Conservation (phyloP, 2,113 vertebrate species). For the Choloepus hoffmanni region DNA sequence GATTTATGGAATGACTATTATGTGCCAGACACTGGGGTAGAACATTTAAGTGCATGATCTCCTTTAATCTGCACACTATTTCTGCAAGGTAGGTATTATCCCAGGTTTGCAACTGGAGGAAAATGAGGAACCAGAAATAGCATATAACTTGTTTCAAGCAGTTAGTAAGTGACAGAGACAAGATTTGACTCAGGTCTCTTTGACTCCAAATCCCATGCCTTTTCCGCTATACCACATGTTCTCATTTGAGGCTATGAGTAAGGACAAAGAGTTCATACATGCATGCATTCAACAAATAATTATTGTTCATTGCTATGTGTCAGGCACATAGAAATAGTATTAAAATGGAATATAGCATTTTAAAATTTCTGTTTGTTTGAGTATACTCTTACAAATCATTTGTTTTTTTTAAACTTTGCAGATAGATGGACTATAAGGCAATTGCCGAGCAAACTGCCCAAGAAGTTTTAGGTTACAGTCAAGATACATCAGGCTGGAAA, state of each 20-base stretch:
- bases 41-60: not conserved
- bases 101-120: constrained; percentile 7
- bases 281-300: not conserved
- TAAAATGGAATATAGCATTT: constrained; percentile 33
- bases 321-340: not conserved
- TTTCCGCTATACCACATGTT: not conserved
- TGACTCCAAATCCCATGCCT: not conserved
- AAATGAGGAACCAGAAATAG: constrained; percentile 38
- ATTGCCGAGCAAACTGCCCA: constrained; percentile 76
- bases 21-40: not conserved
- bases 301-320: not conserved
- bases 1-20: not conserved
- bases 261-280: not conserved
- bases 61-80: not conserved
- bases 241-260: constrained; percentile 19
- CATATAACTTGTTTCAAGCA: not conserved
- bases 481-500: constrained; percentile 85
- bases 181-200: not conserved
- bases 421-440: constrained; percentile 85
- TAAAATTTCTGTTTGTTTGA: not conserved
- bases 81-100: not conserved
- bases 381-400: not conserved
- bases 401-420: constrained; percentile 74
- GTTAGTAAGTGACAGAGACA: not conserved
- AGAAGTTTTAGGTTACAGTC: constrained; percentile 81